Evolutionary conservation across 2,888 invertebrate species (phyloP), one percentile per base, ranked within the genome.

Genomic region (Lissonota sp.): DNA sequence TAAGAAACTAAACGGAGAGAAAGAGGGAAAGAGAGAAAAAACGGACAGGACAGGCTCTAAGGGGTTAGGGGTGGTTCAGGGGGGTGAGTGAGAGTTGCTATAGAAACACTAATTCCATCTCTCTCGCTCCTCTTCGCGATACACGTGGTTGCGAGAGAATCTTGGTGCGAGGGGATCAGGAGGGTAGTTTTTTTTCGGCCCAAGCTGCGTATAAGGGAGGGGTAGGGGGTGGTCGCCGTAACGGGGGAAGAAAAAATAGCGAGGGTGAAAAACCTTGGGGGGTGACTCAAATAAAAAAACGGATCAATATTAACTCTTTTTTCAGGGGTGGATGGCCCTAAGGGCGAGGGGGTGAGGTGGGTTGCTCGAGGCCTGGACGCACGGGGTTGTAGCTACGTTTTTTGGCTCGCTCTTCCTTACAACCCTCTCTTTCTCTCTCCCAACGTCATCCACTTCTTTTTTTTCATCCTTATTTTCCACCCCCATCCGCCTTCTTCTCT

Each of bases 231-330:
- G 55, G 74, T 40, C 53, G 58, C 64, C 53, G 88, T 87, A 88
- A 88, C 87, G 87, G 89, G 90, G 90, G 89, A 91, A 90, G 90
- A 92, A 92, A 92, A 92, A 92, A 92, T 92, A 92, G 92, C 92
- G 94, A 94, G 94, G 93, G 94, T 94, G 94, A 94, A 93, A 93
- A 94, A 94, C 93, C 94, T 75, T 93, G 94, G 93, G 93, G 94
- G 94, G 94, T 94, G 94, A 94, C 94, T 94, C 94, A 94, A 94
- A 94, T 94, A 94, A 94, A 94, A 93, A 94, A 94, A 93, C 94
- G 94, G 94, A 95, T 95, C 95, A 94, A 95, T 95, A 94, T 95
- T 95, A 95, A 95, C 95, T 95, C 95, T 95, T 95, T 95, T 93
- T 93, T 93, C 93, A 88, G 88, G 90, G 89, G 90, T 88, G 86